A percentile compares a stretch with the other conserved stretches of the same genome.
Conservation (phyloP, 2,888 invertebrate species). For the Rhamphomyia laevipes region DNA sequence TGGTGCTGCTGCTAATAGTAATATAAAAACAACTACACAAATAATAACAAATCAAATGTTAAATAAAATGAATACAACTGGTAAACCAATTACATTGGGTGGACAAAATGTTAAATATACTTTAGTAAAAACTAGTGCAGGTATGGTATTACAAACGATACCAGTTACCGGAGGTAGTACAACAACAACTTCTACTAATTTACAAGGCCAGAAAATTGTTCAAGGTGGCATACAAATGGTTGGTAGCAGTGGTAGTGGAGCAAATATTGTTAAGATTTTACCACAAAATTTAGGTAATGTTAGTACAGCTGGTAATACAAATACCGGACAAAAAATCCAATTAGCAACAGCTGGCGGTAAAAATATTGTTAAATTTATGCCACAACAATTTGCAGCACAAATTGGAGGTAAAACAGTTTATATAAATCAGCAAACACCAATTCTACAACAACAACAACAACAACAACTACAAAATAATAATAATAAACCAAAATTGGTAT, state of each 20-base stretch:
- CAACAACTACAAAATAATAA: background rate
- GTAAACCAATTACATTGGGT: background rate
- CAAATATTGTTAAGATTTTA: background rate
- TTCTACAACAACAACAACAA: background rate
- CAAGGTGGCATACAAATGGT: background rate
- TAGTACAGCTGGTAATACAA: background rate
- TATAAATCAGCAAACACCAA: background rate
- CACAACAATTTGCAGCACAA: background rate
- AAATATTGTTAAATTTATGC: background rate
- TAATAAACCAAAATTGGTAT: background rate
- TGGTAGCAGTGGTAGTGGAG: background rate
- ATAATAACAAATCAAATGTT: background rate
- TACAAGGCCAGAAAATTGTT: background rate
- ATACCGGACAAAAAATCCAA: background rate
- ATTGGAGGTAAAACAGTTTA: background rate
- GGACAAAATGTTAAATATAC: slow-evolving; percentile 2
- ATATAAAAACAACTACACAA: background rate
- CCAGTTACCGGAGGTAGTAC: background rate
- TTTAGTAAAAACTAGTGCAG: background rate
- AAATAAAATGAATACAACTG: background rate
- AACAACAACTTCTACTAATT: background rate
- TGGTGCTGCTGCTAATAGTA: background rate
- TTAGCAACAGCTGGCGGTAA: background rate
- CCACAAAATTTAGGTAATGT: background rate
- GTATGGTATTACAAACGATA: background rate